Conservation (phyloP, 1,140 invertebrate genomes). For the Lepidurus couesii region DNA sequence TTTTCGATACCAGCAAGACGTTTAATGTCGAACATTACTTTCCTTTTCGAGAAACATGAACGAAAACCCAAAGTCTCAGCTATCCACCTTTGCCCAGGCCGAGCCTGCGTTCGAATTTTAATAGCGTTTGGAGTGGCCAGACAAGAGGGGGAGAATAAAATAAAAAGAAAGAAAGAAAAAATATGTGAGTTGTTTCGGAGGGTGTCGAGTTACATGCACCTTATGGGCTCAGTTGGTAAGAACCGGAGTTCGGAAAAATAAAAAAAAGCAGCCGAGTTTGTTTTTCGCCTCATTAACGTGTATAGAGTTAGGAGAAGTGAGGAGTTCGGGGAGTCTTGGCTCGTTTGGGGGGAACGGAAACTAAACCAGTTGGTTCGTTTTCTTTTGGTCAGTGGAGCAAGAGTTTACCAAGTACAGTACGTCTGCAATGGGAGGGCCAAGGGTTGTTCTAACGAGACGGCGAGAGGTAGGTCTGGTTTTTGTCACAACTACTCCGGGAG, state of each 20-base stretch:
- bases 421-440: background rate
- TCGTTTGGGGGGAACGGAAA: background rate
- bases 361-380: background rate
- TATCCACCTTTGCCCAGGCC: background rate
- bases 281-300: background rate
- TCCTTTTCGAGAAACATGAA: background rate
- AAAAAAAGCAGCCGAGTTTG: constrained; percentile 1
- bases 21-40: background rate
- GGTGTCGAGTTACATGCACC: background rate
- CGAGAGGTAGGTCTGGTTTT: background rate
- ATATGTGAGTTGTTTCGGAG: background rate
- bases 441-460: constrained; percentile 2
- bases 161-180: background rate
- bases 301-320: background rate
- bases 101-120: background rate
- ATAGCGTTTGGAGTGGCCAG: constrained; percentile 1
- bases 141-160: background rate
- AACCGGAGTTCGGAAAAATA: background rate
- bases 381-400: background rate
- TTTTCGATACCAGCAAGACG: background rate
- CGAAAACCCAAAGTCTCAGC: background rate
- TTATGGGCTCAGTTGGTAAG: background rate
- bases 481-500: background rate
- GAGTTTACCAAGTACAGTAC: too few relatives aligned
- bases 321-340: background rate